A percentile compares a stretch with the other conserved stretches of the same genome.
These are phyloP conservation scores for Leucoraja ocellata DNA, from an alignment of 2,797 vertebrate species.

Conservation along the genomic window DNA sequence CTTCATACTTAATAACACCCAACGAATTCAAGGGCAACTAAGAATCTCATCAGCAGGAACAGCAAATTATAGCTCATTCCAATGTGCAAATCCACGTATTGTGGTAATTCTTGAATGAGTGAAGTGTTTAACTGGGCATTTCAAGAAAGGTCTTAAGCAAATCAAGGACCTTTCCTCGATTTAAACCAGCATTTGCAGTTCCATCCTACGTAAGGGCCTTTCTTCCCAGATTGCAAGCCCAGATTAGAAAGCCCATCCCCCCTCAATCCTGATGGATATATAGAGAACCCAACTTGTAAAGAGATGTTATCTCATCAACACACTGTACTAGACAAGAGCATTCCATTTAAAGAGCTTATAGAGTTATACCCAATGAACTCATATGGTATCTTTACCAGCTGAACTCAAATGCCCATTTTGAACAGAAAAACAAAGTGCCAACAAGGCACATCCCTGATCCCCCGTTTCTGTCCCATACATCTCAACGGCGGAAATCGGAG, in stretches of 20 bases:
- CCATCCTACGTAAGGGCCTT: no score
- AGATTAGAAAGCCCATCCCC: background rate
- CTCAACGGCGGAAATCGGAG: no score
- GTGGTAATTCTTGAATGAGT: background rate
- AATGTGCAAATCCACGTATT: background rate
- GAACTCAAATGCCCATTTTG: no score
- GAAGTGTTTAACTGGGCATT: background rate
- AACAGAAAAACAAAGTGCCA: no score
- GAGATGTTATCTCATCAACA: background rate
- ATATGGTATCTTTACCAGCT: no score
- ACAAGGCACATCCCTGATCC: no score
- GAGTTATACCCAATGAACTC: background rate
- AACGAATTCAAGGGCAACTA: background rate
- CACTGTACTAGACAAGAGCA: background rate
- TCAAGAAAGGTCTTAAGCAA: background rate
- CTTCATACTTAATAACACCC: conserved; percentile 5
- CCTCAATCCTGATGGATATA: background rate
- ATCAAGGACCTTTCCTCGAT: conserved; percentile 8
- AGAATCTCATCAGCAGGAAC: conserved; percentile 1
- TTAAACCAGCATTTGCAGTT: background rate
- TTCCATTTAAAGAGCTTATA: background rate
- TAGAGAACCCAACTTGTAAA: background rate
- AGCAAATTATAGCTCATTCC: background rate
- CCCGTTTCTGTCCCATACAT: no score
- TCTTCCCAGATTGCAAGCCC: no score